A percentile compares a stretch with the other conserved stretches of the same genome.
Evolutionary conservation across 2,888 invertebrate species (phyloP).

Genomic region (Smittia sp.): DNA sequence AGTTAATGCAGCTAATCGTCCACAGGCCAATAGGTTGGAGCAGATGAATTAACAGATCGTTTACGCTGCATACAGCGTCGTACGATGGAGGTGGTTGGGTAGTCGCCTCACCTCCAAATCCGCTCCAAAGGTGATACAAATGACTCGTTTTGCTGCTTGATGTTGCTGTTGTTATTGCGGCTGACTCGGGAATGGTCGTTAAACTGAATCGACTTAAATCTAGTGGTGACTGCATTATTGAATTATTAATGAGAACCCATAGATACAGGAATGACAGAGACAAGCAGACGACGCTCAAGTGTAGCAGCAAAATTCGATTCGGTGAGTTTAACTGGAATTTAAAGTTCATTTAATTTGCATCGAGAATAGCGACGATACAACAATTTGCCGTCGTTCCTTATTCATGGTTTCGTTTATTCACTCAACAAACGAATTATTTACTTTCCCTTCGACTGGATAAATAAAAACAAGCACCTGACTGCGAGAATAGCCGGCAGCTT

Average conservation of each 20-base stretch:
- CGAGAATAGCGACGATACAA: not conserved
- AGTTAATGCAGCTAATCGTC: conserved; percentile 78
- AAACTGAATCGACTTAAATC: not conserved
- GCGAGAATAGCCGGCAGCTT: no score
- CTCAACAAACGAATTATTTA: not conserved
- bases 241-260: conserved; percentile 34
- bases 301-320: conserved; percentile 31
- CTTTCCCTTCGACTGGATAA: not conserved
- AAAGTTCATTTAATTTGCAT: not conserved
- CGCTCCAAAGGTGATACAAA: not conserved
- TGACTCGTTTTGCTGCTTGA: not conserved
- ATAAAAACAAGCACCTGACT: no score
- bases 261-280: conserved; percentile 30
- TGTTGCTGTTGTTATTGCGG: conserved; percentile 23
- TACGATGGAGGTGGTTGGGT: not conserved
- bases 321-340: conserved; percentile 33
- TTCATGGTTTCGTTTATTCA: not conserved
- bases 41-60: conserved; percentile 67
- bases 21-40: conserved; percentile 73
- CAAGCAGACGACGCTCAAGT: conserved; percentile 34
- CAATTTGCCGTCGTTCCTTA: not conserved
- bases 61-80: conserved; percentile 61
- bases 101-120: not conserved
- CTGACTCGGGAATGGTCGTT: conserved; percentile 8
- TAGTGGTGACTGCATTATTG: conserved; percentile 5